Evolutionary conservation across 2,888 invertebrate genomes (phyloP), one percentile per base, ranked within the genome.

Genomic region (Ptychoptera contaminata): DNA sequence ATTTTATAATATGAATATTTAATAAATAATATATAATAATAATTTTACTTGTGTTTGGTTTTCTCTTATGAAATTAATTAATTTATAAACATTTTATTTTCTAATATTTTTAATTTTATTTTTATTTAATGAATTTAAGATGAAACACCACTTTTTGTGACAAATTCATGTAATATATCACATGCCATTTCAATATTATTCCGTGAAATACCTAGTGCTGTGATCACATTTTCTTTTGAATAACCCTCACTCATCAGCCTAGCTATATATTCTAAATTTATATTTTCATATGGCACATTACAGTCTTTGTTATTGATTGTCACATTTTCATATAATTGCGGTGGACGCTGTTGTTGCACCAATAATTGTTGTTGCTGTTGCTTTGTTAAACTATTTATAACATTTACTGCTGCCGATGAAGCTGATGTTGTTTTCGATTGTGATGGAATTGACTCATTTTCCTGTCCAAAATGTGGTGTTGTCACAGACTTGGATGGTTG

Each of bases 141-240:
- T 23, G 23, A 23, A 23, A 23, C 48, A 37, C 61, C 62, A 54
- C 59, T 64, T 56, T 79, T 79, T 40, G 78, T 75, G 40, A 85
- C 90, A 65, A 92, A 92, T 62, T 91, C 88, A 61, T 87, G 84
- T 53, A 92, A 68, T 59, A 92, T 92, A 62, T 93, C 91, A 68
- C 92, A 84, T 40, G 93, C 93, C 92, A 94, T 93, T 62, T 87
- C 87, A 44, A 93, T 73, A 65, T 94, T 88, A 68, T 93, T 94
- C 47, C 90, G 74, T 2, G 92, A 87, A 56, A 94, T 92, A 48
- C 90, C 86, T 53, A 94, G 70, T 5, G 93, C 93, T 52, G 91
- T 76, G 41, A 92, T 84, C 3, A 92, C 93, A 40, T 87, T 84
- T 58, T 91, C 86, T 56, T 86, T 83, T 2, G 90, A 80, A 60